A percentile compares a stretch with the other conserved stretches of the same genome.
Conservation (phyloP, 2,888 invertebrate species). For the Aphodius sticticus region DNA sequence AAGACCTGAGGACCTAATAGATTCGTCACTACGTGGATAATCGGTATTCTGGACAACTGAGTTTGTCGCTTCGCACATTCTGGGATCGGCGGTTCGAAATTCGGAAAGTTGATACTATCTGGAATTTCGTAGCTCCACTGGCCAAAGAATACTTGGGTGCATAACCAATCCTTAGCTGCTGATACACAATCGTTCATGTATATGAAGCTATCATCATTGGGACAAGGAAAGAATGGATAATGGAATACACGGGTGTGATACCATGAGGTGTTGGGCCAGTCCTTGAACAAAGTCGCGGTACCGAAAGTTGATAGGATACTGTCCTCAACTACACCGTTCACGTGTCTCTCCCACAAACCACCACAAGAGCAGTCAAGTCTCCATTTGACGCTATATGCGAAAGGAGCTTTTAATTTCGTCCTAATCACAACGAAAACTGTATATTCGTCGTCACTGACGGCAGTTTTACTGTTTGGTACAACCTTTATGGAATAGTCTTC, state of each 20-base stretch:
- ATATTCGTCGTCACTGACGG: no score
- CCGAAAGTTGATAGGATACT: not conserved
- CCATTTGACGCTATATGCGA: not conserved
- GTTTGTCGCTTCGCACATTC: not conserved
- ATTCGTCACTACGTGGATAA: not conserved
- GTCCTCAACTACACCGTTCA: not conserved
- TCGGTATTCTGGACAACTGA: conserved; percentile 7
- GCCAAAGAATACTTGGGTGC: not conserved
- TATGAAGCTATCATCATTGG: not conserved
- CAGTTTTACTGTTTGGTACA: no score
- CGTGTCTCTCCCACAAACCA: no score
- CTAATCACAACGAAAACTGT: not conserved
- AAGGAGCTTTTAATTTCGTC: not conserved
- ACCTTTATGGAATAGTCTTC: not conserved
- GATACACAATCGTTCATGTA: not conserved
- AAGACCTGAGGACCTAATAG: not conserved
- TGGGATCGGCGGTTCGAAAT: conserved; percentile 4
- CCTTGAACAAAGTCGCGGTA: not conserved
- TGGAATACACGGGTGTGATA: no score
- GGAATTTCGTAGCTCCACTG: no score
- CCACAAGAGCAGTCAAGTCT: not conserved
- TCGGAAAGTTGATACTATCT: not conserved
- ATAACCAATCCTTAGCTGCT: not conserved
- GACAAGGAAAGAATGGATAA: conserved; percentile 9
- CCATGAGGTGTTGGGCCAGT: no score